Percentiles rank a stretch among this genome's conserved stretches.
Conservation (phyloP, 1,140 invertebrate species). For the Ceratoteleas bidentatus region DNA sequence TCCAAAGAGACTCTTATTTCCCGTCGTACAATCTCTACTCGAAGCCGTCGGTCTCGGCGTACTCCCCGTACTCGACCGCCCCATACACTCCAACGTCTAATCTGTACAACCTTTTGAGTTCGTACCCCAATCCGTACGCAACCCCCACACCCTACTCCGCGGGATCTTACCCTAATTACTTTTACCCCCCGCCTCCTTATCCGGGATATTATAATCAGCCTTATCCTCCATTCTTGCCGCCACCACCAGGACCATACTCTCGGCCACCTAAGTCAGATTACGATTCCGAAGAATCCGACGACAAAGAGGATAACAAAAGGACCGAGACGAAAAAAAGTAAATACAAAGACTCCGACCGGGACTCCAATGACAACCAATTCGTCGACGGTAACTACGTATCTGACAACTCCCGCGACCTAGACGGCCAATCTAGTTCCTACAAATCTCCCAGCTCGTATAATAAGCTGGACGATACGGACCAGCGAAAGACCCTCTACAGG, state of each 20-base stretch:
- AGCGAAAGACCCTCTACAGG: slow-evolving; percentile 71
- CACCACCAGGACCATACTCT: slow-evolving; percentile 62
- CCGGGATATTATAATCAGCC: slow-evolving; percentile 73
- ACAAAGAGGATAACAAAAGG: slow-evolving; percentile 51
- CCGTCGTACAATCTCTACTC: slow-evolving; percentile 66
- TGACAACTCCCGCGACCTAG: slow-evolving; percentile 70
- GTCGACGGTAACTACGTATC: slow-evolving; percentile 76
- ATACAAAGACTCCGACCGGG: slow-evolving; percentile 46
- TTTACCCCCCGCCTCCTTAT: slow-evolving; percentile 71
- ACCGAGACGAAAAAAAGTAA: slow-evolving; percentile 58
- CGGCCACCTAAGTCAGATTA: slow-evolving; percentile 52
- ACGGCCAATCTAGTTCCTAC: slow-evolving; percentile 71
- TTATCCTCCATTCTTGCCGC: slow-evolving; percentile 57
- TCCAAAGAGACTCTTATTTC: slow-evolving; percentile 70
- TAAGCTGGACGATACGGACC: slow-evolving; percentile 53
- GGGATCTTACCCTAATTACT: slow-evolving; percentile 69
- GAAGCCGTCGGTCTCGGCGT: slow-evolving; percentile 41
- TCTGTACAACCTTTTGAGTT: slow-evolving; percentile 66
- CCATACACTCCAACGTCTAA: slow-evolving; percentile 49
- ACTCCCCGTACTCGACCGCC: slow-evolving; percentile 44
- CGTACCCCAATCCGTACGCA: slow-evolving; percentile 57
- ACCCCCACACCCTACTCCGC: slow-evolving; percentile 36
- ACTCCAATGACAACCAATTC: slow-evolving; percentile 62
- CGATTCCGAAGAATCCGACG: slow-evolving; percentile 56
- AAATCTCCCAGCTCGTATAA: slow-evolving; percentile 68